Base-by-base conservation (phyloP, 1,140 invertebrate genomes). In the Acromyrmex heyeri region DNA sequence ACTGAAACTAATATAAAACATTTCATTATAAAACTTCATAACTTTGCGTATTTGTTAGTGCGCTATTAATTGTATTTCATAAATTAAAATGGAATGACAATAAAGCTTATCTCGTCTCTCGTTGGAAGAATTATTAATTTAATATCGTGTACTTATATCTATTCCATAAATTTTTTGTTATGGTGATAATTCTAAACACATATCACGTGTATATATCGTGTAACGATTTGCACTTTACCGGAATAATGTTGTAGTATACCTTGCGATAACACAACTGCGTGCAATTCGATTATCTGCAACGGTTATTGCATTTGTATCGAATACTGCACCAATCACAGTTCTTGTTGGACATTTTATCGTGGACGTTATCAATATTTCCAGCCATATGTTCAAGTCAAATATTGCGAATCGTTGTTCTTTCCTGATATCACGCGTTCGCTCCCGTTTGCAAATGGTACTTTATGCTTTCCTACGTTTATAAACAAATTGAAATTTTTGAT, bases 201-300 rank as follows among this genome's bases (percentile, higher is more conserved):
- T 21, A 14, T 53, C 30, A 53, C 70, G 50, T 86, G 55, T 38
- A 21, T 62, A 78, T 14, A 6, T 12, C 0, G 12, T 10, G 14
- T 67, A 48, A 67, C 76, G 72, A 89, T 83, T 82, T 59, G 73
- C 48, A 62, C 34, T 77, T 82, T 75, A 48, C 70, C 27, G 34
- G 86, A 89, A 87, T 90, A 90, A 81, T 79, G 75, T 77, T 65
- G 50, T 48, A 21, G 62, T 76, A 90, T 76, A 90, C 77, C 65
- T 73, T 81, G 82, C 82, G 86, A 91, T 88, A 91, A 91, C 90
- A 57, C 61, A 86, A 81, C 72, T 81, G 86, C 59, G 72, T 62
- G 89, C 85, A 86, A 86, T 88, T 91, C 89, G 89, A 91, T 91
- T 90, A 91, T 91, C 89, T 67, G 82, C 89, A 50, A 90, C 81